These are phyloP conservation scores for Hybos culiciformis DNA, from an alignment of 2,888 invertebrate species.

Conservation along the genomic window DNA sequence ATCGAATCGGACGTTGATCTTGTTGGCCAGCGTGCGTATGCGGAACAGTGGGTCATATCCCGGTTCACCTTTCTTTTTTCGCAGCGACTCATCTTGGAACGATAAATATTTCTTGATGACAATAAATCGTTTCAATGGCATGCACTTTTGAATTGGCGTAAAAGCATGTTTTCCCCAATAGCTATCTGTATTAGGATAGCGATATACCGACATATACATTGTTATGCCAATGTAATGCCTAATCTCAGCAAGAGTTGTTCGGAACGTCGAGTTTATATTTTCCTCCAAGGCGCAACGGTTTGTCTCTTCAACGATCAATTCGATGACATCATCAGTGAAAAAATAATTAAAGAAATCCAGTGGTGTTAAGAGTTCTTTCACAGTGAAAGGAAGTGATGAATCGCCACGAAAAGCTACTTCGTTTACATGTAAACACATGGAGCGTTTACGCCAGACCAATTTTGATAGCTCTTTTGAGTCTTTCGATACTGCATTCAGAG, in stretches of 20 bases:
- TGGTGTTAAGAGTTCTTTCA: no score
- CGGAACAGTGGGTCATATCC: conserved; percentile 9
- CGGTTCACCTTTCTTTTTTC: conserved; percentile 6
- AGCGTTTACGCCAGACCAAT: no score
- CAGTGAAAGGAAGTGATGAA: no score
- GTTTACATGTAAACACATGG: no score
- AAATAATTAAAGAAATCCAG: no score
- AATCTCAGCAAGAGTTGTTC: conserved; percentile 9
- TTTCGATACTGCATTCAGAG: no score
- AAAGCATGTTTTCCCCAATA: conserved; percentile 11
- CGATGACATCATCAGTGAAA: conserved; percentile 10
- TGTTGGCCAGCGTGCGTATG: conserved; percentile 8
- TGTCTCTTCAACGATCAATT: conserved; percentile 6
- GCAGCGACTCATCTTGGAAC: conserved; percentile 10
- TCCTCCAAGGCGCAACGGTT: conserved; percentile 6
- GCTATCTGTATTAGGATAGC: conserved; percentile 11
- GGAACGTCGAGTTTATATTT: neutral
- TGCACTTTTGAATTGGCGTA: conserved; percentile 8
- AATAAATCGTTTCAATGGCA: conserved; percentile 12
- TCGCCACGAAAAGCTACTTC: no score
- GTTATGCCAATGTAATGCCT: conserved; percentile 11
- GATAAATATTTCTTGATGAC: conserved; percentile 10
- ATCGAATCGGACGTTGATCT: conserved; percentile 10
- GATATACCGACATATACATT: conserved; percentile 14
- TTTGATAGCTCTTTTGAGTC: no score